Base-by-base conservation (phyloP, 1,140 invertebrate species). In the Littorina saxatilis region DNA sequence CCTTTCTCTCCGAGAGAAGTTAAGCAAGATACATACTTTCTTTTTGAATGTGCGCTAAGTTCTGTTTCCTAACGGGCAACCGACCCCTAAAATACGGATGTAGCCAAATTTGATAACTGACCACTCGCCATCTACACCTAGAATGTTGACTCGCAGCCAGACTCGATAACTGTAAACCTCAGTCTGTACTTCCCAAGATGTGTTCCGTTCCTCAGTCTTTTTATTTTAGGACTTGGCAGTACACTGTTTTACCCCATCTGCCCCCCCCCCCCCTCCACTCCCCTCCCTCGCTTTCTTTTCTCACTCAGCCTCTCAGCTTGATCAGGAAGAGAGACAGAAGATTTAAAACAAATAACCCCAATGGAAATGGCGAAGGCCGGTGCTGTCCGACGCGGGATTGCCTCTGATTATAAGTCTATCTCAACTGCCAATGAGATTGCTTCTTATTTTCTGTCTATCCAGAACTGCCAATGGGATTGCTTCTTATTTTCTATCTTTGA, bases 401-500 rank as follows among this genome's bases (percentile, higher is more conserved):
- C 76, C 66, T 78, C 58, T 61, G 76, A 61, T 78, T 78, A 78
- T 78, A 78, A 61, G 76, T 78, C 76, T 78, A 78, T 78, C 76
- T n/a, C 9, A 27, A 29, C 39, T 73, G 70, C 70, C 70, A 73
- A 73, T 73, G 70, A 43, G 70, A 73, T 73, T 68, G 66, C 66
- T 68, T 68, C 66, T 68, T 29, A 68, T 68, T 68, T 68, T 68
- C 66, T 68, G 20, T 78, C 76, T 78, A 78, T 78, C 76, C 20
- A 63, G 23, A 27, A 29, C 39, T 73, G 70, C 70, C 70, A 73
- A 73, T 73, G 70, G 70, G 70, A 73, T 73, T 68, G 66, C 66
- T 68, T 68, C 66, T 68, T 29, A 68, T 68, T 68, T 68, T 68
- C 66, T 68, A 35, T 68, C 66, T 68, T 23, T 73, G 70, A 43